Base-by-base conservation (phyloP, 2,888 invertebrate genomes). In the Nemoura dubitans region DNA sequence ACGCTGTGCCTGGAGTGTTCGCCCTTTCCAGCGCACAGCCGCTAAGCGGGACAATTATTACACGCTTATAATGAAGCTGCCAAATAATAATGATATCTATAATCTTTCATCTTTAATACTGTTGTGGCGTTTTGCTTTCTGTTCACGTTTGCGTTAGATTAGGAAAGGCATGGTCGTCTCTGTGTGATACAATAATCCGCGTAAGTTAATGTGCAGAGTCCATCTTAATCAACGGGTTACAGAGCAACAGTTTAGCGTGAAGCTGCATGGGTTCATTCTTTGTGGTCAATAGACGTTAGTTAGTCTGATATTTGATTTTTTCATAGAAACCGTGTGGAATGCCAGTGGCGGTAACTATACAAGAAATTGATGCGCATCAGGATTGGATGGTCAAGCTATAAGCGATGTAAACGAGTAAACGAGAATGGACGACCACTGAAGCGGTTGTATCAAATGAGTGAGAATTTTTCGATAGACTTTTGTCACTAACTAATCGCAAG, bases 401-500 rank as follows among this genome's bases (percentile, higher is more conserved):
- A n/a, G 59, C 21, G 59, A 10, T 59, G 1, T 59, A 59, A 21
- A 21, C 59, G 59, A 59, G 59, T 59, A 16, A 59, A 59, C 59
- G 10, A 21, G 59, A 59, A 59, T 59, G 59, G 21, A 59, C 21
- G 14, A 21, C 59, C 59, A 59, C 59, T 59, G 59, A 21, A 59
- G 21, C 14, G 59, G 16, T 14, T 59, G 59, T 59, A 59, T 59
- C 59, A 59, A 59, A 59, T 59, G 59, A 59, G 59, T 21, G 59
- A 59, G 59, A 59, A 7, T 59, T 59, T 59, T 59, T 59, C 59
- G 59, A 59, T 59, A 59, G 59, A 59, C 59, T 59, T 59, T 5
- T 29, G 86, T 84, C 86, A 86, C 77, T 78, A 83, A 87, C 85
- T 86, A 87, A 87, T 76, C 83, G 87, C 36, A 21, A 43, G 86